Base-by-base conservation (phyloP, 2,113 vertebrate genomes). In the Hippopotamus amphibius region DNA sequence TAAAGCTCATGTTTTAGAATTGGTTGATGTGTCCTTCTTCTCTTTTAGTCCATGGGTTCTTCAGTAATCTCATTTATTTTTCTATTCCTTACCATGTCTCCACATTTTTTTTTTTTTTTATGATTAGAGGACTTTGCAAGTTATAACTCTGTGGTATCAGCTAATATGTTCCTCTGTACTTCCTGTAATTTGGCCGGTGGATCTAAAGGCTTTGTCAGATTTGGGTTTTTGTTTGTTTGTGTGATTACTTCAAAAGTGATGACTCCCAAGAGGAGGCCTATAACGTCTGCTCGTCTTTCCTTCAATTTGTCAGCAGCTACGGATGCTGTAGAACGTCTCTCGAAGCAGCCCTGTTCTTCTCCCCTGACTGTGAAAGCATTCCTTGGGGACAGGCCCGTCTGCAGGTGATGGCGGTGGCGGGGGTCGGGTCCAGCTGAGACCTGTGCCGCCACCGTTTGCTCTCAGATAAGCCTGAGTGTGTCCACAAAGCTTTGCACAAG, bases 351-450 rank as follows among this genome's bases (percentile, higher is more conserved):
- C 59, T 61, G 22, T 48, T 7, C 14, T 26, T 61, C 85, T 77
- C 22, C 48, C 65, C 72, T 74, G 24, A 1, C 55, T 41, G 8
- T n/a, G 22, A 28, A 79, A 48, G 9, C 1, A 2, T 3, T 37
- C 22, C 33, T 24, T 28, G 3, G 69, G 1, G 3, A 17, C 2
- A 6, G 0, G 4, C 7, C 8, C 3, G 74, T 3, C 0, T 37
- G 30, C 28, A 11, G 53, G 24, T n/a, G 24, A 66, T 0, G 7
- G 24, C 21, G 0, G 2, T 2, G n/a, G 61, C 37, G 59, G 43
- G 6, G 16, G 10, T 4, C 0, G 2, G 30, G 21, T 22, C 48
- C 7, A 24, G 63, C 7, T 33, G n/a, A 22, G 43, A 5, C n/a
- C 33, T 3, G 2, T 16, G 72, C 46, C 22, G 3, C 7, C 50